Evolutionary conservation across 2,797 vertebrate species (phyloP), one percentile per base, ranked within the genome.

Genomic region (Argyrosomus regius): DNA sequence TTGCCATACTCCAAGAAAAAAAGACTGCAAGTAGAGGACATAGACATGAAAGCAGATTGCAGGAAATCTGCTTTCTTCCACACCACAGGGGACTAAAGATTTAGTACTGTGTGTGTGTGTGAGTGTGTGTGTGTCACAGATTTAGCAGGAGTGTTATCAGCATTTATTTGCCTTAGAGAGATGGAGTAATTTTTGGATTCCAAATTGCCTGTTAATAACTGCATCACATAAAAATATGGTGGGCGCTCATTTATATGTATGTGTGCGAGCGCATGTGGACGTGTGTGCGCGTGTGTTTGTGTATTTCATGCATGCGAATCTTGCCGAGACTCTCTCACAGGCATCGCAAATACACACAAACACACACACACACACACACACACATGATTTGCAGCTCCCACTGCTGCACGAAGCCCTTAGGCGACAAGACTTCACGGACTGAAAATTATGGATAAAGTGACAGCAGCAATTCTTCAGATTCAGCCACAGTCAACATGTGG

Each of bases 401-500:
- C 65, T 63, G 65, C 77, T 63, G 64, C 74, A 75, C 80, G 70
- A 39, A 72, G 61, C 87, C 91, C 82, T 85, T 18, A 31, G 81
- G 88, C 63, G 82, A 88, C 84, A 89, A 68, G 69, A 68, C 83
- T 77, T 90, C 82, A 78, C 60, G 52, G 83, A 84, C 72, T 83
- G 74, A 85, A 89, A 91, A 90, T 91, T 85, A 92, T 86, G 89
- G 83, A 91, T 92, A 87, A 88, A 91, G 84, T 85, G 85, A 89
- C 86, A 80, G 82, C 77, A 75, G 35, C 75, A 76, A 85, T 87
- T 90, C 81, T 87, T 86, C 58, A 48, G 45, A 83, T 78, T 86
- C 62, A 75, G 84, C 72, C 60, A 53, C 58, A 52, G 63, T 87
- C 63, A 66, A 85, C 70, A 75, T 75, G 78, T 81, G 61, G 69